phyloP scores from a whole-genome alignment of 2,888 invertebrate species.

The Acanthococcus lagerstroemiae region DNA sequence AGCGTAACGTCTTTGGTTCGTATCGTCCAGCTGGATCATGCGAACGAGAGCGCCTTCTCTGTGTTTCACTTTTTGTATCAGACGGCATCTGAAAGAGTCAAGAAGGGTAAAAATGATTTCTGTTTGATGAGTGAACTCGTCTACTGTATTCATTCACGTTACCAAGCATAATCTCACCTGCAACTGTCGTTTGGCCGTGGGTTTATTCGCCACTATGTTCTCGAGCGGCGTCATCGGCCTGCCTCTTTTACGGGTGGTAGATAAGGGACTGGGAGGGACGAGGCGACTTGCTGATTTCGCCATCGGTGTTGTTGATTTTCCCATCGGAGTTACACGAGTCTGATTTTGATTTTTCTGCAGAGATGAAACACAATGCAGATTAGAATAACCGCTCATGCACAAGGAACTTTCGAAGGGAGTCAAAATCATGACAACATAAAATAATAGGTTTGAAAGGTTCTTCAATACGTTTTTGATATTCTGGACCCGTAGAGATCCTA shows the following conservation, averaged over 20 bases:
- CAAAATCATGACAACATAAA: no score
- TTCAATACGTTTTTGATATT: no score
- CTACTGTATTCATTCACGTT: neutral
- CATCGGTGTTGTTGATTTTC: no score
- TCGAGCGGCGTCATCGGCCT: constrained; percentile 10
- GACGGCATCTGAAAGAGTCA: neutral
- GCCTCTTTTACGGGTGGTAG: constrained; percentile 9
- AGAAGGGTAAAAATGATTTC: neutral
- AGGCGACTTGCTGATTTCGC: no score
- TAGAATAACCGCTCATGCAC: no score
- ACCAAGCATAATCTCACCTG: neutral
- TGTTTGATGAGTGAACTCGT: no score
- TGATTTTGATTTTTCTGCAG: no score
- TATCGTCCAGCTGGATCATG: constrained; percentile 9
- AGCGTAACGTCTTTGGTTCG: constrained; percentile 1
- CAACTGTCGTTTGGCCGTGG: neutral
- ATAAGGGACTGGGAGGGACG: neutral
- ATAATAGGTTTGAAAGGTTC: no score
- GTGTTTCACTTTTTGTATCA: neutral
- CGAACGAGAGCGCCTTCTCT: constrained; percentile 10
- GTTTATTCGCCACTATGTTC: neutral
- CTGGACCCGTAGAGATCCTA: no score
- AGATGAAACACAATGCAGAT: no score
- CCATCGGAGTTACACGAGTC: no score
- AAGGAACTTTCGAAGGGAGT: no score